These are phyloP conservation scores for Lacanobia oleracea DNA, from an alignment of 2,888 invertebrate genomes.

Conservation along the genomic window DNA sequence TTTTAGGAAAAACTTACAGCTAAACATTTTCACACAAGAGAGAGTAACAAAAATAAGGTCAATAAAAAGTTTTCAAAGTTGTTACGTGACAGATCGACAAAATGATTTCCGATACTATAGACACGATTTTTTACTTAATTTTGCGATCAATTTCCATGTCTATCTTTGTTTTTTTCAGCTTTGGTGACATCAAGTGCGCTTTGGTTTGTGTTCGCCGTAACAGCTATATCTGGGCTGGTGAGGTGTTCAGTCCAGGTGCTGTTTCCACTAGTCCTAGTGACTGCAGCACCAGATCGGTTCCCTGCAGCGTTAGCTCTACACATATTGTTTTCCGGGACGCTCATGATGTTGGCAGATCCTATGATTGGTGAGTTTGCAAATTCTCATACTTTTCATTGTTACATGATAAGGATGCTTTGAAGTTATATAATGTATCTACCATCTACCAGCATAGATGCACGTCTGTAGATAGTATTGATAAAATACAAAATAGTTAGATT, in stretches of 20 bases:
- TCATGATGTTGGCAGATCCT: constrained; percentile 93
- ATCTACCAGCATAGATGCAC: neutral
- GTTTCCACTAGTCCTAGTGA: constrained; percentile 93
- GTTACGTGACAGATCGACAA: neutral
- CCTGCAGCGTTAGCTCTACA: constrained; percentile 94
- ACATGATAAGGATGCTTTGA: neutral
- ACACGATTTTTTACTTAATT: neutral
- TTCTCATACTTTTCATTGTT: neutral
- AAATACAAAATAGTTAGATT: constrained; percentile 2
- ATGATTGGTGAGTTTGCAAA: constrained; percentile 90
- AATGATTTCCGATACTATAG: neutral
- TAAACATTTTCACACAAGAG: too few relatives aligned
- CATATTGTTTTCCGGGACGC: constrained; percentile 93
- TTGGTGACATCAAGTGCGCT: constrained; percentile 82
- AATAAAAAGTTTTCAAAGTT: too few relatives aligned
- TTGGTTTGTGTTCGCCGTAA: constrained; percentile 90
- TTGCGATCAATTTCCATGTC: neutral
- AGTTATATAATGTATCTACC: neutral
- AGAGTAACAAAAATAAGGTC: too few relatives aligned
- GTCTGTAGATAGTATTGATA: neutral
- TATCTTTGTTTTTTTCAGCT: constrained; percentile 75
- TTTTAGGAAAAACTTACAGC: too few relatives aligned
- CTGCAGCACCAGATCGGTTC: constrained; percentile 92
- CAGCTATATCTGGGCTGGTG: constrained; percentile 92
- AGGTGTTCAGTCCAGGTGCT: constrained; percentile 93